These are phyloP conservation scores for Chloroceryle inda DNA, from an alignment of 2,797 vertebrate species.

Conservation along the genomic window DNA sequence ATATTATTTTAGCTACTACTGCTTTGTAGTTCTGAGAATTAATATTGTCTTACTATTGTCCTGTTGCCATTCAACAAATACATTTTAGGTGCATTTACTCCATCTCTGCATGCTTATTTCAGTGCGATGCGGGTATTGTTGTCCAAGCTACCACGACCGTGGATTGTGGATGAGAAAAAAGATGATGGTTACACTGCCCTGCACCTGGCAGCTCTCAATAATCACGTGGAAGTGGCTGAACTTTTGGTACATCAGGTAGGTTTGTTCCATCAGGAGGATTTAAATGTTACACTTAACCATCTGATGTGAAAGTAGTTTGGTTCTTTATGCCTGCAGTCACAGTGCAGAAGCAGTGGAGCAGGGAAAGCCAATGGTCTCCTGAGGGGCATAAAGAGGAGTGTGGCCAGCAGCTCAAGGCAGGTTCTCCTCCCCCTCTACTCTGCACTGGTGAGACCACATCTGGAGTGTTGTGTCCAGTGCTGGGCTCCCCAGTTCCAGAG, in stretches of 20 bases:
- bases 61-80: background rate
- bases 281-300: conserved; percentile 14
- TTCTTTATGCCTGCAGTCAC: background rate
- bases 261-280: background rate
- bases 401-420: no score
- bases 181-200: conserved; percentile 98
- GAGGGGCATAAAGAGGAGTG: no score
- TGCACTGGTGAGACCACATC: no score
- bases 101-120: conserved; percentile 15
- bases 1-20: background rate
- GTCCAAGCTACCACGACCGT: conserved; percentile 95
- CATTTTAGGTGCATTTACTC: background rate
- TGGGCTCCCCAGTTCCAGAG: no score
- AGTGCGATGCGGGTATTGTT: conserved; percentile 98
- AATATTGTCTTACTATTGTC: background rate
- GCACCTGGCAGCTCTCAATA: conserved; percentile 98
- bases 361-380: background rate
- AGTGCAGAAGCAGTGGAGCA: background rate
- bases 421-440: no score
- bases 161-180: conserved; percentile 99
- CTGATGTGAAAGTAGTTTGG: background rate
- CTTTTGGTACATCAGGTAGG: conserved; percentile 97
- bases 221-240: conserved; percentile 98
- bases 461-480: no score
- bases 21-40: background rate